phyloP scores from a whole-genome alignment of 2,113 vertebrate genomes.

The Capra hircus region DNA sequence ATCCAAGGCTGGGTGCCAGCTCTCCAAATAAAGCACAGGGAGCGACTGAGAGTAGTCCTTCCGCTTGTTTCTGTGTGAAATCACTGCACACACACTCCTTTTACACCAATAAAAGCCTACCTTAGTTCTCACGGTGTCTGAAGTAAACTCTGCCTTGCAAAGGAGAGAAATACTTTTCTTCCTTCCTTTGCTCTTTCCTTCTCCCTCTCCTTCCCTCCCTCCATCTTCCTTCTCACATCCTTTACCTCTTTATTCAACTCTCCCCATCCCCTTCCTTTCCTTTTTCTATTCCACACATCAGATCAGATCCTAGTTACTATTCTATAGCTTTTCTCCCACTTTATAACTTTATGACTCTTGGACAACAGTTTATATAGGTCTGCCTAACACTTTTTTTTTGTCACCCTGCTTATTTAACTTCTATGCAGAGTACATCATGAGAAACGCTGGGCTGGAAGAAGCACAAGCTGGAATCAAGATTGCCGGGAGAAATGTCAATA shows the following conservation, averaged over 20 bases:
- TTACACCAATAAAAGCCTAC: not conserved
- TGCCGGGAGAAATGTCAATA: too few relatives aligned
- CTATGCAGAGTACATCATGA: too few relatives aligned
- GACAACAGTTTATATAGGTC: not conserved
- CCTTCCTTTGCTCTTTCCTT: not conserved
- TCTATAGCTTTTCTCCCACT: not conserved
- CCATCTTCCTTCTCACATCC: not conserved
- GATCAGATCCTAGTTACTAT: not conserved
- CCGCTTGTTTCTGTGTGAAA: not conserved
- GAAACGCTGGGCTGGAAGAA: too few relatives aligned
- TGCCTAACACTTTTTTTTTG: not conserved
- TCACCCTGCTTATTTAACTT: too few relatives aligned
- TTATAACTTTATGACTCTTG: not conserved
- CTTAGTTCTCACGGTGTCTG: not conserved
- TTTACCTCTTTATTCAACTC: not conserved
- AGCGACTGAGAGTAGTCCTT: not conserved
- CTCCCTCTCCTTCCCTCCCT: not conserved
- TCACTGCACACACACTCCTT: not conserved
- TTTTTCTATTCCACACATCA: not conserved
- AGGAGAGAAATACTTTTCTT: not conserved
- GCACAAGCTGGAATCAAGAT: too few relatives aligned
- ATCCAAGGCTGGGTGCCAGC: not conserved
- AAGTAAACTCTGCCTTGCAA: not conserved
- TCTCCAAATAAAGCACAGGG: not conserved
- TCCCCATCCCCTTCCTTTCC: not conserved